Evolutionary conservation across 2,113 vertebrate genomes (phyloP), one percentile per base, ranked within the genome.

Genomic region (Odobenus rosmarus): DNA sequence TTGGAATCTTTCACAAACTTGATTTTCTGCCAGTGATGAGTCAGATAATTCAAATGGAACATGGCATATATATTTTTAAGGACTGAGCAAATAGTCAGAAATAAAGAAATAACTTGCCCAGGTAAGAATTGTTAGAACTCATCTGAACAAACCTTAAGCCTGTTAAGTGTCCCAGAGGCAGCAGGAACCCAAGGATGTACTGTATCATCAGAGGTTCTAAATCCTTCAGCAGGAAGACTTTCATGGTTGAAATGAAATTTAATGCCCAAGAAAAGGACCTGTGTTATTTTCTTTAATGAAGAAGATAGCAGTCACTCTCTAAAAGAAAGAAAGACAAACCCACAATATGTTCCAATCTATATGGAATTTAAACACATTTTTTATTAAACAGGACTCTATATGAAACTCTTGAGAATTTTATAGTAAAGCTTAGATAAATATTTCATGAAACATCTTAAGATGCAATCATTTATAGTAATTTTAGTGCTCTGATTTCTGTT

Each of bases 401-500:
- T 76, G 84, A 95, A 96, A 96, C 90, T 79, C 93, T 76, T 4
- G 86, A 96, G 89, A 93, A 81, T 96, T 83, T 80, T 10, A 18
- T 19, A 80, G 61, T 76, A 77, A 93, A 85, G 92, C 96, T 93
- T 83, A 57, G 96, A 72, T 96, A 92, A 97, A 95, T 93, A 98
- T 96, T 96, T 85, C 62, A 83, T 97, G 92, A 74, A 92, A 62
- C 83, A 71, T 96, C 80, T 90, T 83, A 95, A 96, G 96, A 95
- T 74, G 87, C 69, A 92, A 11, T 97, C 94, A 71, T 89, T 96
- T 94, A 76, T 87, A 97, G 83, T 92, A 71, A 97, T 94, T 96
- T 92, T 71, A 61, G 80, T 93, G 81, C 88, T 77, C 90, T 97
- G 96, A 95, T 96, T 96, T 95, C 92, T 95, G 92, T 97, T 96